These are phyloP conservation scores for Gnathonemus longibarbis DNA, from an alignment of 2,113 vertebrate species.

Conservation along the genomic window DNA sequence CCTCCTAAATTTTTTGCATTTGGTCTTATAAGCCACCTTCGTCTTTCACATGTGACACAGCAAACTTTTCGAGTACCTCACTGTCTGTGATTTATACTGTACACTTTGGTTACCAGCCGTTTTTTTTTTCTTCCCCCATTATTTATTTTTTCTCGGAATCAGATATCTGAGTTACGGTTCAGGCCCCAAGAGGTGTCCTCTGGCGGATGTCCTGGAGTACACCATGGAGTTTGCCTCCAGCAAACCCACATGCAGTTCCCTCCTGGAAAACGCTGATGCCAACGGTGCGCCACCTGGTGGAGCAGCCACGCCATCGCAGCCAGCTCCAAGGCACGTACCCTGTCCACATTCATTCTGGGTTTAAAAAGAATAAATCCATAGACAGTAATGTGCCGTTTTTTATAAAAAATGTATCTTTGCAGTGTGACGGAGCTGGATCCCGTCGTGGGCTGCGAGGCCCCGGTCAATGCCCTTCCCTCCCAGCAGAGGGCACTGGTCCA, in stretches of 20 bases:
- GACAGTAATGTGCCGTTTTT: not conserved
- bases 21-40: not conserved
- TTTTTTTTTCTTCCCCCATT: not conserved
- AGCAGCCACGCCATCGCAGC: not conserved
- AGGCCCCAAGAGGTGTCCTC: constrained; percentile 93
- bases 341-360: not conserved
- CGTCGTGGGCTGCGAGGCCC: constrained; percentile 60
- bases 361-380: not conserved
- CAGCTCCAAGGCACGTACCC: not conserved
- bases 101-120: not conserved
- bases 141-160: not conserved
- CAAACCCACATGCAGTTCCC: constrained; percentile 91
- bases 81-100: not conserved
- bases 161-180: constrained; percentile 82
- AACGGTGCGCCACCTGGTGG: not conserved
- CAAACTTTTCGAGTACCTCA: not conserved
- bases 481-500: constrained; percentile 78
- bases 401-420: constrained; percentile 12
- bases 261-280: constrained; percentile 73
- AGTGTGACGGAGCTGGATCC: constrained; percentile 75
- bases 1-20: not conserved
- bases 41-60: not conserved
- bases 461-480: constrained; percentile 39
- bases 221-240: constrained; percentile 97
- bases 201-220: constrained; percentile 96